Evolutionary conservation across 2,888 invertebrate genomes (phyloP), one percentile per base, ranked within the genome.

Genomic region (Hanleya hanleyi): DNA sequence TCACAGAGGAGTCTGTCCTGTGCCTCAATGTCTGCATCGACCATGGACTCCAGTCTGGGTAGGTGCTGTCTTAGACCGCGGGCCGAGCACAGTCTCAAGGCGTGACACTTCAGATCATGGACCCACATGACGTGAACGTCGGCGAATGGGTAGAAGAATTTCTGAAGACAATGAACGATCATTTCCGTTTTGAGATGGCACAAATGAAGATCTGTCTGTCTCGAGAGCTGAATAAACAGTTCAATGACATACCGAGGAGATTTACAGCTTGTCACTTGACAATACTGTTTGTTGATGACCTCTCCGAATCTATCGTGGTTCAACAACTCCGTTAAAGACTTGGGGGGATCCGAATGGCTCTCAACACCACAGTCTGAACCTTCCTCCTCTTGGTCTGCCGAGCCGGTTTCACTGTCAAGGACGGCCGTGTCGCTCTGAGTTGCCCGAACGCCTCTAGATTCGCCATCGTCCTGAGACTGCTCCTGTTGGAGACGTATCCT

Each of bases 101-200:
- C 57, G 4, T 57, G 57, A 29, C 29, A 29, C 29, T 26, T 4
- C 32, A 57, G 29, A 15, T 57, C 57, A 22, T 57, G 57, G 22
- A 57, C 29, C 57, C 57, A 57, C 57, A 57, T 57, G 3, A 57
- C 57, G 9, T 57, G 57, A 32, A 57, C 29, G 9, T 57, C 57
- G 15, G 57, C 57, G 15, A 57, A 22, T 22, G 57, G 57, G 32
- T 22, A 57, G 57, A 57, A 57, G 29, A 57, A 57, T 26, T 57
- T 57, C 29, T 57, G 57, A 29, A 57, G 32, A 57, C 57, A 57
- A 26, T 22, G 26, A 29, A 57, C 57, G 9, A 57, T 57, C 57
- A 57, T 57, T 57, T 57, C 57, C 29, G 57, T 57, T 57, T 57
- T 57, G 29, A 57, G 57, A 29, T 57, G 57, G 26, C 57, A 57